Conservation (phyloP, 2,797 vertebrate genomes). For the Gymnothorax javanicus region DNA sequence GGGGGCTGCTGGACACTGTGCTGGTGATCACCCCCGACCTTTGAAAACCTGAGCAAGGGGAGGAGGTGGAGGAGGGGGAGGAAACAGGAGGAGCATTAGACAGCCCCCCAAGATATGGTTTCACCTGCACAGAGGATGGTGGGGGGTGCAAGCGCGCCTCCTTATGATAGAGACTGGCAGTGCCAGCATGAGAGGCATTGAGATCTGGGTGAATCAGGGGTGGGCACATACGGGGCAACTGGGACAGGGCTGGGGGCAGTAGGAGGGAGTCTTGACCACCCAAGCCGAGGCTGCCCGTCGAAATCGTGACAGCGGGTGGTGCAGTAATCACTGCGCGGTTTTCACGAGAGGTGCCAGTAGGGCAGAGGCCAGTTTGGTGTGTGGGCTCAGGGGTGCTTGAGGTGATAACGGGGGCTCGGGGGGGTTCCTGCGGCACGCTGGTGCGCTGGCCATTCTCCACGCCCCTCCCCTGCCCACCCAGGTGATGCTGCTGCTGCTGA, state of each 20-base stretch:
- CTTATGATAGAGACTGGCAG: slow-evolving; percentile 46
- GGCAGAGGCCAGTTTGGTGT: slow-evolving; percentile 52
- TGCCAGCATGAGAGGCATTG: slow-evolving; percentile 53
- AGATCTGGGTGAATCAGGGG: slow-evolving; percentile 54
- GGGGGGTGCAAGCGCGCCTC: slow-evolving; percentile 43
- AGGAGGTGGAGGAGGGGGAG: slow-evolving; percentile 58
- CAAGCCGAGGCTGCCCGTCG: slow-evolving; percentile 51
- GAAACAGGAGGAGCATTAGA: slow-evolving; percentile 46
- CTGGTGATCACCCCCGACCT: slow-evolving; percentile 69
- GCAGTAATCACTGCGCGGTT: slow-evolving; percentile 43
- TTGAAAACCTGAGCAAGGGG: slow-evolving; percentile 65
- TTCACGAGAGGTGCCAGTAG: slow-evolving; percentile 32
- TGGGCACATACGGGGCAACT: slow-evolving; percentile 29
- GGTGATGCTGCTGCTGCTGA: slow-evolving; percentile 52
- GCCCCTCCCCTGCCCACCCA: slow-evolving; percentile 51
- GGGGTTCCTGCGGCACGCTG: slow-evolving; percentile 53
- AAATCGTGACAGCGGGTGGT: slow-evolving; percentile 50
- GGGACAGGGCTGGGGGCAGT: slow-evolving; percentile 40
- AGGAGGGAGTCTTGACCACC: slow-evolving; percentile 43
- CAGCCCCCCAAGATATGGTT: slow-evolving; percentile 56
- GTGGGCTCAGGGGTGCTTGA: slow-evolving; percentile 59
- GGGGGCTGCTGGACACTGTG: slow-evolving; percentile 52
- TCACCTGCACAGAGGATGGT: slow-evolving; percentile 48
- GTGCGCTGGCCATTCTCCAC: slow-evolving; percentile 50
- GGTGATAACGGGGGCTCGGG: slow-evolving; percentile 73